Evolutionary conservation across 2,113 vertebrate genomes (phyloP).

Genomic region (Sitta europaea): DNA sequence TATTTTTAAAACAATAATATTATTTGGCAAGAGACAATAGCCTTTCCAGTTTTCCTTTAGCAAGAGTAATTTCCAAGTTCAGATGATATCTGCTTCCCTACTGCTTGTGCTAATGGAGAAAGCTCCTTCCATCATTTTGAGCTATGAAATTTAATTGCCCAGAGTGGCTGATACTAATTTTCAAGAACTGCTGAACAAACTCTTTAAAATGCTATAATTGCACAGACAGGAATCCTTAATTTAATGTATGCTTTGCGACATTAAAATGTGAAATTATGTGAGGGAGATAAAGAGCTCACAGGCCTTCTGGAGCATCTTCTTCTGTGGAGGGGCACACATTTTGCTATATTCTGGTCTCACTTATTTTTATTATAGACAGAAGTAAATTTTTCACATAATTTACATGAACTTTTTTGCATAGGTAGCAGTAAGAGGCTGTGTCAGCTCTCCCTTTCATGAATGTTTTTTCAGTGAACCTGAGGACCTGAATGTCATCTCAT

Average conservation of each 20-base stretch:
- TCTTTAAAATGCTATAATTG: constrained; percentile 36
- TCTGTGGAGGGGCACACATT: background rate
- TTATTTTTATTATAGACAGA: background rate
- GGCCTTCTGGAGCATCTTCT: background rate
- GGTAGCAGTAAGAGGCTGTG: background rate
- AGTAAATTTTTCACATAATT: background rate
- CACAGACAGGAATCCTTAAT: constrained; percentile 6
- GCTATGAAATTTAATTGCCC: constrained; percentile 48
- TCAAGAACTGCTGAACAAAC: constrained; percentile 54
- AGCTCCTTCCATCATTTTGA: background rate
- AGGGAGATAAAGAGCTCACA: background rate
- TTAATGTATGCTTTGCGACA: background rate
- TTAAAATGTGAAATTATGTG: background rate
- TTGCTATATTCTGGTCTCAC: background rate
- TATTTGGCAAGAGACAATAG: background rate
- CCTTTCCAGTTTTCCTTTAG: background rate
- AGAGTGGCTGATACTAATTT: constrained; percentile 37
- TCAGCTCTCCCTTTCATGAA: background rate
- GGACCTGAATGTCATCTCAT: background rate
- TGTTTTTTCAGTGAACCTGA: background rate
- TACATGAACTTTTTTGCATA: background rate
- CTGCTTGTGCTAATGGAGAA: background rate
- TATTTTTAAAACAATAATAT: background rate
- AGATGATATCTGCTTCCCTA: constrained; percentile 17
- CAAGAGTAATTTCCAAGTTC: constrained; percentile 10